These are phyloP conservation scores for Cygnus atratus DNA, from an alignment of 2,113 vertebrate species.

Conservation along the genomic window DNA sequence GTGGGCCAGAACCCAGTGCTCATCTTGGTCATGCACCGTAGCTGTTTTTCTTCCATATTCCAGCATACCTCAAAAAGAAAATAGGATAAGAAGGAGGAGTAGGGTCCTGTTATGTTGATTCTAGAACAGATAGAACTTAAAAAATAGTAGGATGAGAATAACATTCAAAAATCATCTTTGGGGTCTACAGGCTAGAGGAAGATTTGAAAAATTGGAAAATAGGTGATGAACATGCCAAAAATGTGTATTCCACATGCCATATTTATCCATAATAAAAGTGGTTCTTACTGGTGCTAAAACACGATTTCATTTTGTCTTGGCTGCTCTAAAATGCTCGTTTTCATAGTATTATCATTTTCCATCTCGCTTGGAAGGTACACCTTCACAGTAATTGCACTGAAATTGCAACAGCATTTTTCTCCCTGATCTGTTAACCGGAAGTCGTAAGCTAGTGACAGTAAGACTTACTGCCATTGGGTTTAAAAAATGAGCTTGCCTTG, in stretches of 20 bases:
- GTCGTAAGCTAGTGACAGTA: background rate
- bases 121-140: background rate
- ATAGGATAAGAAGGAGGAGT: background rate
- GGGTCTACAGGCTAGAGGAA: background rate
- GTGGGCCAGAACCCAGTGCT: background rate
- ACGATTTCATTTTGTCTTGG: background rate
- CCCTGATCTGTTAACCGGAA: background rate
- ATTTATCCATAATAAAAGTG: background rate
- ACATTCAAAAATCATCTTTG: background rate
- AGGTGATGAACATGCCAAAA: background rate
- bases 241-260: too few relatives aligned
- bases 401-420: background rate
- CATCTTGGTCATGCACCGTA: background rate
- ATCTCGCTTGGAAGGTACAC: background rate
- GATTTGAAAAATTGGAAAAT: background rate
- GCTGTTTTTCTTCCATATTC: background rate
- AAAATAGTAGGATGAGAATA: background rate
- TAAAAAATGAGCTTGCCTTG: background rate
- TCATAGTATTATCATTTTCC: background rate
- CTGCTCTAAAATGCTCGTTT: background rate
- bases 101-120: background rate
- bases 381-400: background rate
- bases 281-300: background rate
- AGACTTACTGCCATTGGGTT: rapidly evolving
- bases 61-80: background rate